Percentiles rank a stretch among this genome's conserved stretches.
phyloP scores from a whole-genome alignment of 2,797 vertebrate genomes.

The Cirrhinus molitorella region DNA sequence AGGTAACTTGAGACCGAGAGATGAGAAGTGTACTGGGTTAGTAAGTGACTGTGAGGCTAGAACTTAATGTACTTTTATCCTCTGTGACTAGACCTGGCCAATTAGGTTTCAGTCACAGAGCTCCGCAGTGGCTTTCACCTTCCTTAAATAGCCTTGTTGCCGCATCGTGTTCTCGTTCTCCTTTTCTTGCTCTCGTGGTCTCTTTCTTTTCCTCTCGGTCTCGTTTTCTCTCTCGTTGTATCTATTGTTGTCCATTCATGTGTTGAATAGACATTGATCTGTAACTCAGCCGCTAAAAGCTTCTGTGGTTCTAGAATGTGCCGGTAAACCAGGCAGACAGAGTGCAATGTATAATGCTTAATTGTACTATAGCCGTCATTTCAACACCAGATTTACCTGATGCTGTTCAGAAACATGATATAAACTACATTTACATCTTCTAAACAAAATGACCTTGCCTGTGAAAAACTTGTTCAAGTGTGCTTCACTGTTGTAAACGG shows the following conservation, averaged over 20 bases:
- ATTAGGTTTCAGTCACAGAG: slow-evolving; percentile 34
- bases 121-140: slow-evolving; percentile 55
- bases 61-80: slow-evolving; percentile 30
- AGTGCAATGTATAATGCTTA: slow-evolving; percentile 37
- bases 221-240: slow-evolving; percentile 24
- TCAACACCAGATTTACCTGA: background rate
- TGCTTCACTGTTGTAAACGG: background rate
- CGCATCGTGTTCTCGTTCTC: slow-evolving; percentile 44
- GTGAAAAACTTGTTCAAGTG: background rate
- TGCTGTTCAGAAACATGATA: background rate
- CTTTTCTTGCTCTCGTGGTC: slow-evolving; percentile 30
- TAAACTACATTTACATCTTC: background rate
- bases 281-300: slow-evolving; percentile 34
- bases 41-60: slow-evolving; percentile 16
- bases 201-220: slow-evolving; percentile 27
- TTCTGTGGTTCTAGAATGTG: slow-evolving; percentile 40
- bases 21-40: slow-evolving; percentile 12
- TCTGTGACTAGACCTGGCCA: slow-evolving; percentile 9
- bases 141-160: slow-evolving; percentile 60
- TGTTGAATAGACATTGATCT: slow-evolving; percentile 51
- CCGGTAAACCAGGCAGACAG: slow-evolving; percentile 34
- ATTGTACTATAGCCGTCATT: slow-evolving; percentile 18
- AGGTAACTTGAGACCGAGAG: slow-evolving; percentile 79
- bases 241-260: slow-evolving; percentile 48
- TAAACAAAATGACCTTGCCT: background rate